Percentiles rank a stretch among this genome's conserved stretches.
phyloP scores from a whole-genome alignment of 2,888 invertebrate species.

The Drosophila fulvimacula region DNA sequence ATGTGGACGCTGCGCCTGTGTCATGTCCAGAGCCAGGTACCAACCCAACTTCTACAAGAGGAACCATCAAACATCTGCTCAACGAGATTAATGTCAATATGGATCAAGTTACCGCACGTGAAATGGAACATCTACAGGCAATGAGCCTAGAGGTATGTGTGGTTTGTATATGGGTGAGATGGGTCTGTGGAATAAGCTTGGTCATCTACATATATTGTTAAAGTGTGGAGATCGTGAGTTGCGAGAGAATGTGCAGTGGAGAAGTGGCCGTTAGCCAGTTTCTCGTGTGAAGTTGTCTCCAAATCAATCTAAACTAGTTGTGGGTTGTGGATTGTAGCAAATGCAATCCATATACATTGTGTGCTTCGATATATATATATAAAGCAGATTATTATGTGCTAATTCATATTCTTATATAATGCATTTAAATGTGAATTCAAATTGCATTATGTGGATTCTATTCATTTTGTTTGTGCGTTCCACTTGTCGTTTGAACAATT shows the following conservation, averaged over 20 bases:
- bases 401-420: not conserved
- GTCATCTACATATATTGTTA: not conserved
- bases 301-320: not conserved
- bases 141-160: constrained; percentile 71
- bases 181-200: not conserved
- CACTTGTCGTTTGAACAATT: constrained; percentile 14
- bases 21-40: not conserved
- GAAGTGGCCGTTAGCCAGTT: too few species aligned
- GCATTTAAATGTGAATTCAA: not conserved
- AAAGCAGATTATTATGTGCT: not conserved
- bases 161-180: not conserved
- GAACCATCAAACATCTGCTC: constrained; percentile 76
- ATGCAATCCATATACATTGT: not conserved
- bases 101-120: constrained; percentile 69
- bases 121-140: constrained; percentile 74
- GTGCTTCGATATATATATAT: not conserved
- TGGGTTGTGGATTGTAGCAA: constrained; percentile 6
- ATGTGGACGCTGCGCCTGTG: not conserved
- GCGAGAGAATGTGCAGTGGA: not conserved
- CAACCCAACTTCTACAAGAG: constrained; percentile 13
- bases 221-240: not conserved
- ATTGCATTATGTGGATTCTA: not conserved
- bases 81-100: constrained; percentile 80
- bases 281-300: too few species aligned
- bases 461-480: not conserved